Evolutionary conservation across 2,888 invertebrate species (phyloP).

Genomic region (Allophyes oxyacanthae): DNA sequence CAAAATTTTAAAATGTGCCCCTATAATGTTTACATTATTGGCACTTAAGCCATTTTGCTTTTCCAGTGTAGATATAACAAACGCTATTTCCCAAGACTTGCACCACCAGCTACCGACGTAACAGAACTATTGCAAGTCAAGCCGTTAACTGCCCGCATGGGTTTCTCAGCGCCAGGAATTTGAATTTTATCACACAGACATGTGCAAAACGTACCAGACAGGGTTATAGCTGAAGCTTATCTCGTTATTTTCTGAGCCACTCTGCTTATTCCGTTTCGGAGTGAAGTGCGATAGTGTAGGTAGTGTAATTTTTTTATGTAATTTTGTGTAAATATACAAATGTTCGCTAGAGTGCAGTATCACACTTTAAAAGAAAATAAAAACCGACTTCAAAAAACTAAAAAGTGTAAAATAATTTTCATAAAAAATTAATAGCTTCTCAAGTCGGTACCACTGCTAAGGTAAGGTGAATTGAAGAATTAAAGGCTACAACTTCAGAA

Average conservation of each 20-base stretch:
- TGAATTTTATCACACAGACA: constrained; percentile 67
- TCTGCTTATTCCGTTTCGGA: constrained; percentile 21
- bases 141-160: constrained; percentile 74
- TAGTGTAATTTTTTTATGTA: not conserved
- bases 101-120: constrained; percentile 42
- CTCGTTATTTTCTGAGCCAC: constrained; percentile 35
- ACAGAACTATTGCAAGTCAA: constrained; percentile 71
- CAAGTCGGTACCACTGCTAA: too few species aligned
- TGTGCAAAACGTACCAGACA: constrained; percentile 46
- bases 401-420: too few species aligned
- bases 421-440: too few species aligned
- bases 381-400: too few species aligned
- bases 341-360: too few species aligned
- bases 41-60: too few species aligned
- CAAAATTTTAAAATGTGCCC: too few species aligned
- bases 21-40: too few species aligned
- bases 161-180: constrained; percentile 63
- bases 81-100: constrained; percentile 28
- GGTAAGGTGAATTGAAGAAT: too few species aligned
- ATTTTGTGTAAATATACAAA: not conserved
- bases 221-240: constrained; percentile 30
- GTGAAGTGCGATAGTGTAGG: not conserved
- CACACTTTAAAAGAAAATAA: too few species aligned
- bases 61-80: too few species aligned
- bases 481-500: too few species aligned